Evolutionary conservation across 2,797 vertebrate genomes (phyloP).

Genomic region (Gephyroberyx darwinii): DNA sequence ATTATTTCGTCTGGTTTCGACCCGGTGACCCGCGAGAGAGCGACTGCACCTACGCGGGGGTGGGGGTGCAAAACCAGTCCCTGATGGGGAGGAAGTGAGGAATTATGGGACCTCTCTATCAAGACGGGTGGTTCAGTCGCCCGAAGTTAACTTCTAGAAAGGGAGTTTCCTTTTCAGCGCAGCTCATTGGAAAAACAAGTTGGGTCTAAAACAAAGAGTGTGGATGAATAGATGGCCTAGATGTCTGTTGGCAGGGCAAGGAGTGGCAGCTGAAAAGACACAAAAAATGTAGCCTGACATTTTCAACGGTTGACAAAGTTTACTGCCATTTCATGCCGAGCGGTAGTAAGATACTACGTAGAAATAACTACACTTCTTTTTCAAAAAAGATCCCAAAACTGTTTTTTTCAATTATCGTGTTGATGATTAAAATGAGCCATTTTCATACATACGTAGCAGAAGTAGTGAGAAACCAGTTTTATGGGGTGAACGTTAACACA

Average conservation of each 20-base stretch:
- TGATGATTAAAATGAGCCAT: not conserved
- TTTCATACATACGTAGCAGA: slow-evolving; percentile 5
- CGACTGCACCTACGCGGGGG: not conserved
- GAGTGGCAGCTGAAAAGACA: slow-evolving; percentile 56
- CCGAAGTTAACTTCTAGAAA: slow-evolving; percentile 64
- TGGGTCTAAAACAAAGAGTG: slow-evolving; percentile 52
- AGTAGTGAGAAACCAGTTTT: not conserved
- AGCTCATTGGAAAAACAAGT: slow-evolving; percentile 64
- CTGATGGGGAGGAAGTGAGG: slow-evolving; percentile 35
- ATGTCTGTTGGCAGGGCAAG: slow-evolving; percentile 48
- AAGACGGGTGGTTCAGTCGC: slow-evolving; percentile 50
- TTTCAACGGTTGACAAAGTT: slow-evolving; percentile 50
- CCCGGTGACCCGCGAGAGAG: slow-evolving; percentile 27
- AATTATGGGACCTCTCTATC: slow-evolving; percentile 54
- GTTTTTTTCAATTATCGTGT: too few species aligned
- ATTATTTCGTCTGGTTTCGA: slow-evolving; percentile 26
- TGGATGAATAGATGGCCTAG: slow-evolving; percentile 55
- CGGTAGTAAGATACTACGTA: not conserved
- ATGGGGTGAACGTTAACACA: too few species aligned
- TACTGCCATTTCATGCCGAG: slow-evolving; percentile 20
- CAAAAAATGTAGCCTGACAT: slow-evolving; percentile 49
- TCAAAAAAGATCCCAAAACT: too few species aligned
- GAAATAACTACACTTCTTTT: slow-evolving; percentile 1
- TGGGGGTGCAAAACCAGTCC: not conserved
- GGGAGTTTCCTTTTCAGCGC: slow-evolving; percentile 67